phyloP scores from a whole-genome alignment of 64 coral and sea anemone species.

The Orbicella faveolata region DNA sequence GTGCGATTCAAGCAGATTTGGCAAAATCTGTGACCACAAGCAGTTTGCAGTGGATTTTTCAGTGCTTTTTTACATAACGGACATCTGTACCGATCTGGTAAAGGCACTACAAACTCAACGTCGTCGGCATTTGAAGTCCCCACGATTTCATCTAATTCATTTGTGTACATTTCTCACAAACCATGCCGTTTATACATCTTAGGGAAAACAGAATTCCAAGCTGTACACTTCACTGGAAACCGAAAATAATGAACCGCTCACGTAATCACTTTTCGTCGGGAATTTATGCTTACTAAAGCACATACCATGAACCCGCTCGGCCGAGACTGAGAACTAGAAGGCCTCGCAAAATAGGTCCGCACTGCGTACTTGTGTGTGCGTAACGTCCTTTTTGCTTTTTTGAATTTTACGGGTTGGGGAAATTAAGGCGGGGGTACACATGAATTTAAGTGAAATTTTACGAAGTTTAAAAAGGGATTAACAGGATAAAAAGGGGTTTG shows the following conservation, averaged over 20 bases:
- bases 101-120: not conserved
- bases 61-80: conserved; percentile 26
- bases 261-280: not conserved
- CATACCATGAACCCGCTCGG: not conserved
- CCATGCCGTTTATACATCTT: not conserved
- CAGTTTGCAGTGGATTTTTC: conserved; percentile 21
- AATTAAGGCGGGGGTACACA: too few relatives aligned
- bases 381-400: too few relatives aligned
- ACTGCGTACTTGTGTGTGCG: too few relatives aligned
- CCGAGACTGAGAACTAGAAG: too few relatives aligned
- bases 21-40: conserved; percentile 31
- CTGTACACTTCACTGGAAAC: not conserved
- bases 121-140: not conserved
- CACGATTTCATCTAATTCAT: not conserved
- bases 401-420: too few relatives aligned
- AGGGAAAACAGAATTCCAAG: not conserved
- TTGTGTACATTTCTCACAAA: not conserved
- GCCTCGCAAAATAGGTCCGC: too few relatives aligned
- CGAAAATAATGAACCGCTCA: not conserved
- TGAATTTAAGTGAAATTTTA: too few relatives aligned
- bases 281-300: not conserved
- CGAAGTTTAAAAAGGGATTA: too few relatives aligned
- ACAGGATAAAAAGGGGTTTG: too few relatives aligned
- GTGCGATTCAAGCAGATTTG: not conserved
- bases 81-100: conserved; percentile 11